Percentiles rank a stretch among this genome's conserved stretches.
Evolutionary conservation across 2,797 vertebrate species (phyloP).

Genomic region (Periophthalmus magnuspinnatus): DNA sequence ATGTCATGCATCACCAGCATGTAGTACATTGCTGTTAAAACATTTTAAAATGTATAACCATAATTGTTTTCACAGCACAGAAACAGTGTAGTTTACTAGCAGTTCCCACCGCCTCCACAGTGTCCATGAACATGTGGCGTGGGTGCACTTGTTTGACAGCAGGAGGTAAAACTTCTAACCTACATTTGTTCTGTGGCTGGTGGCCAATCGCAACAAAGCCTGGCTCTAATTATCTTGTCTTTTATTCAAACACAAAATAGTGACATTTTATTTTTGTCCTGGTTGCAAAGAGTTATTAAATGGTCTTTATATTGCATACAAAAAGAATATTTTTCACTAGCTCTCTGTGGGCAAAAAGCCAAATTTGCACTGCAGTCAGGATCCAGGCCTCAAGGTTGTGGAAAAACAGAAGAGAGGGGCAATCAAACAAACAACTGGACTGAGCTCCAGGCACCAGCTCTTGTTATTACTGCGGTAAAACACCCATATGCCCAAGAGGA

Average conservation of each 20-base stretch:
- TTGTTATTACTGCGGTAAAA: conserved; percentile 5
- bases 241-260: conserved; percentile 24
- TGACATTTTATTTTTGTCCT: conserved; percentile 23
- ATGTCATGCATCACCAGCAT: too few species aligned
- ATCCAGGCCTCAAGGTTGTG: conserved; percentile 67
- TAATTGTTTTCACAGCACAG: neutral
- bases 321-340: conserved; percentile 17
- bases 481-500: neutral
- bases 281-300: conserved; percentile 21
- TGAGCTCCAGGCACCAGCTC: conserved; percentile 5
- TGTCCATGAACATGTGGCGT: conserved; percentile 5
- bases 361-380: conserved; percentile 58
- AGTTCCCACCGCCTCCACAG: neutral
- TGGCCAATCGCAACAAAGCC: conserved; percentile 11
- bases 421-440: conserved; percentile 39
- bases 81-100: neutral
- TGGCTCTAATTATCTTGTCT: conserved; percentile 38
- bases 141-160: conserved; percentile 23
- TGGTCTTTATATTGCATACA: conserved; percentile 19
- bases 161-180: conserved; percentile 38
- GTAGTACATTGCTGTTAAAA: neutral
- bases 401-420: conserved; percentile 12
- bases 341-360: conserved; percentile 60
- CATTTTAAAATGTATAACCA: neutral
- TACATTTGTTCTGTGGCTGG: conserved; percentile 31